These are phyloP conservation scores for Diaprepes abbreviatus DNA, from an alignment of 2,888 invertebrate species.

Conservation along the genomic window DNA sequence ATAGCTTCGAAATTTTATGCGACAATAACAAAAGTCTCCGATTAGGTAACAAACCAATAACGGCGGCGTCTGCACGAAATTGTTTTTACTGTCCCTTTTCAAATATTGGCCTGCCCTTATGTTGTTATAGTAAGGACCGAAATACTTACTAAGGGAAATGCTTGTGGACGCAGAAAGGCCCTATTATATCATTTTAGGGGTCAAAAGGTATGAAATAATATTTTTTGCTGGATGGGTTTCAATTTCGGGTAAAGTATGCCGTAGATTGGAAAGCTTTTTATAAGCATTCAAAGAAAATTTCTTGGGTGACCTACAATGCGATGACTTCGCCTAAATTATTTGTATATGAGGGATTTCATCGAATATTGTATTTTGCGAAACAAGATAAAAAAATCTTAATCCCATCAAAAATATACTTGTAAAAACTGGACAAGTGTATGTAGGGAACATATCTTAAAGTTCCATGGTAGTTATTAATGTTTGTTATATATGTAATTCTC, in stretches of 20 bases:
- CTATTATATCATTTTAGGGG: conserved; percentile 30
- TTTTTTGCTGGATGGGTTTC: conserved; percentile 28
- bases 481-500: too few species aligned
- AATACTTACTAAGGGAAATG: conserved; percentile 30
- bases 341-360: too few species aligned
- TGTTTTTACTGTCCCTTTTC: conserved; percentile 37
- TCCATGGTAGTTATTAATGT: too few species aligned
- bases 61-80: conserved; percentile 29
- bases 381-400: too few species aligned
- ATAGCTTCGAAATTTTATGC: conserved; percentile 13
- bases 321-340: neutral
- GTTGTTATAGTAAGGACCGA: conserved; percentile 19
- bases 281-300: neutral
- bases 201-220: conserved; percentile 32
- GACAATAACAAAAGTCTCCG: conserved; percentile 6
- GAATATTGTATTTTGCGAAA: too few species aligned
- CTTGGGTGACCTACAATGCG: neutral
- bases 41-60: conserved; percentile 28
- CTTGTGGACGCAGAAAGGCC: conserved; percentile 13
- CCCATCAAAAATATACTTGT: too few species aligned
- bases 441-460: too few species aligned
- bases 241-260: conserved; percentile 15
- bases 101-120: conserved; percentile 30
- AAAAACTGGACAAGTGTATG: too few species aligned
- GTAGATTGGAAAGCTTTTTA: conserved; percentile 12